Conservation (phyloP, 2,113 vertebrate genomes). For the Ardeotis arabs region DNA sequence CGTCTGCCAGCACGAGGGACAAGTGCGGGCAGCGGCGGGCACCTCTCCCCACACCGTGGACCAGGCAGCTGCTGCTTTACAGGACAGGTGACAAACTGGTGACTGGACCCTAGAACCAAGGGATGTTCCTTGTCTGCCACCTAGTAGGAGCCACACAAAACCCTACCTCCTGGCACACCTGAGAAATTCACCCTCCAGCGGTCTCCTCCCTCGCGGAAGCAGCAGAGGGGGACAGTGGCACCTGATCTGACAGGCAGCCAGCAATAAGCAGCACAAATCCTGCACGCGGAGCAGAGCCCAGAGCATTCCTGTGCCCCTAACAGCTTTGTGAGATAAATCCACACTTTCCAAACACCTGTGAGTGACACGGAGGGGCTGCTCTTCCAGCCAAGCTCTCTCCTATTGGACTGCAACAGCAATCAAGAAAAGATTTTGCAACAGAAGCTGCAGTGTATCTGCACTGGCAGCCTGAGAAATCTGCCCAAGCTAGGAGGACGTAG, state of each 20-base stretch:
- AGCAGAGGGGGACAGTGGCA: not conserved
- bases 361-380: not conserved
- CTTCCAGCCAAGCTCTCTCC: not conserved
- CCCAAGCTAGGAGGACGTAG: not conserved
- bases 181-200: fast-evolving
- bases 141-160: not conserved
- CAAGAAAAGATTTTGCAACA: not conserved
- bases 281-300: not conserved
- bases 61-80: not conserved
- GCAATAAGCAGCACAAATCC: not conserved
- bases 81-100: not conserved
- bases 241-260: not conserved
- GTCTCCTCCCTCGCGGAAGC: not conserved
- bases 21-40: not conserved
- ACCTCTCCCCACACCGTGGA: not conserved
- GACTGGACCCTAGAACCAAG: not conserved
- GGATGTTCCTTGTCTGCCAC: not conserved
- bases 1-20: not conserved
- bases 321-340: not conserved
- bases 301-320: not conserved
- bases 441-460: not conserved
- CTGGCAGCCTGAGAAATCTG: not conserved
- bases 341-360: not conserved
- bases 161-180: not conserved
- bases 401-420: not conserved